Conservation (phyloP, 2,888 invertebrate genomes). For the Hypomecis punctinalis region DNA sequence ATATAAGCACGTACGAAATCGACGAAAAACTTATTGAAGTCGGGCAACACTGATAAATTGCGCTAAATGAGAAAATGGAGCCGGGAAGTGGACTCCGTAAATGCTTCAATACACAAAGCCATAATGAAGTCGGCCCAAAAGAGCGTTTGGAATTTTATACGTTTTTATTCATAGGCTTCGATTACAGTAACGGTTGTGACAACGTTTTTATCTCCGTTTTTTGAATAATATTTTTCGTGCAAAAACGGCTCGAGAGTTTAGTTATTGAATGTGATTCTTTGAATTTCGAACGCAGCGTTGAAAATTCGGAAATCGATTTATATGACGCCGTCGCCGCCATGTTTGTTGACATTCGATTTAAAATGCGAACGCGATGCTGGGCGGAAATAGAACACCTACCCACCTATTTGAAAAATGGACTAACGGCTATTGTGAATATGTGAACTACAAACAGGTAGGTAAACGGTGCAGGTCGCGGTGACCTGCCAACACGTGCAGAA, state of each 20-base stretch:
- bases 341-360: slow-evolving; percentile 74
- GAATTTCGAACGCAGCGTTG: slow-evolving; percentile 56
- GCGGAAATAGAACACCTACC: slow-evolving; percentile 67
- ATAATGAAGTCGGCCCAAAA: slow-evolving; percentile 57
- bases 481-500: slow-evolving; percentile 61
- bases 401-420: slow-evolving; percentile 63
- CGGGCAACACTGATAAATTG: slow-evolving; percentile 77
- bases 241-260: slow-evolving; percentile 47
- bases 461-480: slow-evolving; percentile 56
- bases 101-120: slow-evolving; percentile 61
- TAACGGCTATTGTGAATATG: slow-evolving; percentile 56
- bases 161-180: slow-evolving; percentile 56
- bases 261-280: slow-evolving; percentile 45
- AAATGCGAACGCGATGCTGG: slow-evolving; percentile 58
- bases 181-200: slow-evolving; percentile 60
- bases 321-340: slow-evolving; percentile 65
- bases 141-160: slow-evolving; percentile 57
- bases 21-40: slow-evolving; percentile 81
- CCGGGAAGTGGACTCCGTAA: slow-evolving; percentile 60
- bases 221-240: slow-evolving; percentile 46
- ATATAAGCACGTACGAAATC: slow-evolving; percentile 80
- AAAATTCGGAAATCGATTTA: slow-evolving; percentile 72
- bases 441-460: slow-evolving; percentile 53
- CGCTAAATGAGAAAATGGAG: slow-evolving; percentile 76
- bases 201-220: slow-evolving; percentile 47